phyloP scores from a whole-genome alignment of 1,140 invertebrate species.

The Drosophila funebris region DNA sequence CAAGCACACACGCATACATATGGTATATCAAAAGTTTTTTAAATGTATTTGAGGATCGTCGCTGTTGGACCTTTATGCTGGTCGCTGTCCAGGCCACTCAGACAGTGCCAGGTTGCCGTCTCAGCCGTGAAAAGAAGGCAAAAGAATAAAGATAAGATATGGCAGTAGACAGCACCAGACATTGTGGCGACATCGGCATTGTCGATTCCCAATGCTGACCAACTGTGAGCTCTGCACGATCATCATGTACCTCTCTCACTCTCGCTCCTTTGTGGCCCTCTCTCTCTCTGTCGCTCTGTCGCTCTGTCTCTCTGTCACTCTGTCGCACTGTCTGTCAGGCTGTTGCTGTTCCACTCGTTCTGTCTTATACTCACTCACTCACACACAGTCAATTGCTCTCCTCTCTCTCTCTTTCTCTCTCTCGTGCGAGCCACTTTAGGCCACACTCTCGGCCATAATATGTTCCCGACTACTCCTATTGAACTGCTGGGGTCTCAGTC shows the following conservation, averaged over 20 bases:
- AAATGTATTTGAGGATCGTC: conserved; percentile 41
- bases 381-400: conserved; percentile 7
- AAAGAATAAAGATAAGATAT: conserved; percentile 72
- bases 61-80: conserved; percentile 36
- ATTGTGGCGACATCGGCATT: conserved; percentile 76
- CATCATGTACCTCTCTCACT: background rate
- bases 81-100: conserved; percentile 45
- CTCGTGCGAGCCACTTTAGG: conserved; percentile 17
- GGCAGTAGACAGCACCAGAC: conserved; percentile 73
- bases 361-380: conserved; percentile 4
- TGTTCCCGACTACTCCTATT: conserved; percentile 53
- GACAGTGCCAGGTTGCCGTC: conserved; percentile 12
- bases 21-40: background rate
- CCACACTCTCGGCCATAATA: conserved; percentile 47
- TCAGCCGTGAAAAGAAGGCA: conserved; percentile 19
- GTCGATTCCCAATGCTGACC: conserved; percentile 50
- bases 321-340: background rate
- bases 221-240: conserved; percentile 29
- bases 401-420: conserved; percentile 4
- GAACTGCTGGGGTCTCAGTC: conserved; percentile 59
- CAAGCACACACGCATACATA: conserved; percentile 4
- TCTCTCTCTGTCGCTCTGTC: background rate
- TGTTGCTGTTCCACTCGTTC: conserved; percentile 5
- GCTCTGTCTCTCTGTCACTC: conserved; percentile 5
- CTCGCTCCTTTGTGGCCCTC: background rate